A percentile compares a stretch with the other conserved stretches of the same genome.
phyloP scores from a whole-genome alignment of 2,797 vertebrate genomes.

The Epinephelus coioides region DNA sequence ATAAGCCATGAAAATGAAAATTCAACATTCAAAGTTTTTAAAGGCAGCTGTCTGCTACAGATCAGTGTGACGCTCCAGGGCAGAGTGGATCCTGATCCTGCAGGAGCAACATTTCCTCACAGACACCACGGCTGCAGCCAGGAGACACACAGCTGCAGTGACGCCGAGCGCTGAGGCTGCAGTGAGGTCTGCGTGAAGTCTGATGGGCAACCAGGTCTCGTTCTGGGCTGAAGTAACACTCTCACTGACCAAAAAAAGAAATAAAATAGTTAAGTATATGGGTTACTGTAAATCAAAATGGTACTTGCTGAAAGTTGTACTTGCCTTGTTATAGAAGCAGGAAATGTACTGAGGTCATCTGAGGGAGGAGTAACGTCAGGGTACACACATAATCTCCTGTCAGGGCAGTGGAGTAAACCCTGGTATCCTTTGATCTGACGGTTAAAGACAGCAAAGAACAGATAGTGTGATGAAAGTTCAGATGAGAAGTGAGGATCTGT shows the following conservation, averaged over 20 bases:
- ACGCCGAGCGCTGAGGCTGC: background rate
- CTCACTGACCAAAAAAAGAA: constrained; percentile 19
- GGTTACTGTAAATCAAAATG: too few species aligned
- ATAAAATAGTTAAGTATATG: too few species aligned
- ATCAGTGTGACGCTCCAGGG: constrained; percentile 17
- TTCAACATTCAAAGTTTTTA: background rate
- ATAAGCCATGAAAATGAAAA: background rate
- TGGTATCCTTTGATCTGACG: constrained; percentile 83
- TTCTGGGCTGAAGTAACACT: background rate
- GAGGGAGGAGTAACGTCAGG: constrained; percentile 58
- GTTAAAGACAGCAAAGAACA: background rate
- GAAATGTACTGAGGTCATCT: background rate
- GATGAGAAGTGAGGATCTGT: too few species aligned
- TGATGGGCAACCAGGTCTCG: background rate
- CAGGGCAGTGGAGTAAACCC: constrained; percentile 84
- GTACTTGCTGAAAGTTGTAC: background rate
- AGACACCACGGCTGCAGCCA: constrained; percentile 32
- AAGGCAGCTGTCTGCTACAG: background rate
- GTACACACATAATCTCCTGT: constrained; percentile 81
- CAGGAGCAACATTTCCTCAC: constrained; percentile 28
- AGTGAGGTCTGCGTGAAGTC: background rate
- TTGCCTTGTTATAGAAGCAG: constrained; percentile 54
- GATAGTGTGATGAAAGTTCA: too few species aligned
- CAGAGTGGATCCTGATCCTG: constrained; percentile 40
- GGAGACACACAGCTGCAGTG: constrained; percentile 39